These are phyloP conservation scores for Semicossyphus pulcher DNA, from an alignment of 2,113 vertebrate species.

Conservation along the genomic window DNA sequence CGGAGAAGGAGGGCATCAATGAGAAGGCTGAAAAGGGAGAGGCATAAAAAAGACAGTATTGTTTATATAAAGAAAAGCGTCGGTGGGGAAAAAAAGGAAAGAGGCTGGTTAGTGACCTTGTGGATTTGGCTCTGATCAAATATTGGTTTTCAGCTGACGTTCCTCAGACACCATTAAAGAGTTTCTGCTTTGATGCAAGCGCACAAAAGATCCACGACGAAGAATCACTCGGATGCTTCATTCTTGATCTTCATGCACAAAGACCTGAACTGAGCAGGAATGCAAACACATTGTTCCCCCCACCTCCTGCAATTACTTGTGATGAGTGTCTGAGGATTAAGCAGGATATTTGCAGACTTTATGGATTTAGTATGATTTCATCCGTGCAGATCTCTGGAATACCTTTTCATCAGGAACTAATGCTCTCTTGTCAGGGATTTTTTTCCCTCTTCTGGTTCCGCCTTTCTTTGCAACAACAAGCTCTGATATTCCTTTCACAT, in stretches of 20 bases:
- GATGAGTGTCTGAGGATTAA: slow-evolving; percentile 55
- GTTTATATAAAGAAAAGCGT: slow-evolving; percentile 5
- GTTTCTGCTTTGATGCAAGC: slow-evolving; percentile 59
- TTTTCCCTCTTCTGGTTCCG: not conserved
- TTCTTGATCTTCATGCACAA: slow-evolving; percentile 38
- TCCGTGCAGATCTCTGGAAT: slow-evolving; percentile 43
- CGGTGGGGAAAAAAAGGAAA: slow-evolving; percentile 5
- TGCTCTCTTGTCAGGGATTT: slow-evolving; percentile 15
- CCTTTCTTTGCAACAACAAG: slow-evolving; percentile 14
- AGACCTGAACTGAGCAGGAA: slow-evolving; percentile 55
- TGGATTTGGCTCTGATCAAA: slow-evolving; percentile 49
- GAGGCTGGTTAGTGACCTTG: slow-evolving; percentile 25
- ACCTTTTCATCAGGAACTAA: slow-evolving; percentile 50
- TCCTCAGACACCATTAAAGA: slow-evolving; percentile 11
- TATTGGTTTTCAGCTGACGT: slow-evolving; percentile 48
- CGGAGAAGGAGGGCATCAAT: slow-evolving; percentile 18
- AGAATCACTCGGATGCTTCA: slow-evolving; percentile 32
- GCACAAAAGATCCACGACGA: slow-evolving; percentile 58
- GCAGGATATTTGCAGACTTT: slow-evolving; percentile 48
- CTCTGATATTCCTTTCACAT: slow-evolving; percentile 23
- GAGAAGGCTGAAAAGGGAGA: slow-evolving; percentile 19
- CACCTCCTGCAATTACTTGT: slow-evolving; percentile 46
- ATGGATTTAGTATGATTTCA: slow-evolving; percentile 60
- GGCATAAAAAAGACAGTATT: slow-evolving; percentile 33
- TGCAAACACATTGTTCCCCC: slow-evolving; percentile 45